Conservation (phyloP, 2,113 vertebrate species). For the Haemorhous mexicanus region DNA sequence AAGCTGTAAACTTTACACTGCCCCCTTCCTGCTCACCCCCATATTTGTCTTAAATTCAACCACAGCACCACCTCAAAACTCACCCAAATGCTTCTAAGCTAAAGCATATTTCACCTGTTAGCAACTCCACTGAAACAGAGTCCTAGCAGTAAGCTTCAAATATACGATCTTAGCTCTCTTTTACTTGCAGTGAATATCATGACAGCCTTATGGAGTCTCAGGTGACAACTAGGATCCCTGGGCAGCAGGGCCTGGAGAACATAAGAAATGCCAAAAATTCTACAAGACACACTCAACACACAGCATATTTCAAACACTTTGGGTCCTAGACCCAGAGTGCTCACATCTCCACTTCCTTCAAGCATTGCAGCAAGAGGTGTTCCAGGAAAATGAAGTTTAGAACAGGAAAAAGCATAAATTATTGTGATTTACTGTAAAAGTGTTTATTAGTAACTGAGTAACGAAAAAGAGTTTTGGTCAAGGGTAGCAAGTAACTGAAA, state of each 20-base stretch:
- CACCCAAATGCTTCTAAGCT: not conserved
- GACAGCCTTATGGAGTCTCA: not conserved
- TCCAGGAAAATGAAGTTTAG: not conserved
- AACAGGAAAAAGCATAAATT: not conserved
- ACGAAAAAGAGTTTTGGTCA: not conserved
- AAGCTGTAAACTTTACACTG: not conserved
- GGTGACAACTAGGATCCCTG: not conserved
- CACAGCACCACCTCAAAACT: not conserved
- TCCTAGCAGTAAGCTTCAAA: not conserved
- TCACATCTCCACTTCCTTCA: not conserved
- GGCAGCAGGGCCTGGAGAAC: not conserved
- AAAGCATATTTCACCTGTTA: not conserved
- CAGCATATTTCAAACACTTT: not conserved
- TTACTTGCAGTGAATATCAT: not conserved
- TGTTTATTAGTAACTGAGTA: not conserved
- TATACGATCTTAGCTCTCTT: not conserved
- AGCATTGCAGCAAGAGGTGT: not conserved
- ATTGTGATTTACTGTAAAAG: not conserved
- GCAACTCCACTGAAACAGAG: not conserved
- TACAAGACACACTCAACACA: not conserved
- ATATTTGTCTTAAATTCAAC: not conserved
- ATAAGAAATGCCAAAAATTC: not conserved
- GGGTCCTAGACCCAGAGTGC: not conserved
- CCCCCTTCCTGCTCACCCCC: not conserved
- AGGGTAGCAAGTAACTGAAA: not conserved